phyloP scores from a whole-genome alignment of 2,797 vertebrate genomes.

The Sebastes paucispinis region DNA sequence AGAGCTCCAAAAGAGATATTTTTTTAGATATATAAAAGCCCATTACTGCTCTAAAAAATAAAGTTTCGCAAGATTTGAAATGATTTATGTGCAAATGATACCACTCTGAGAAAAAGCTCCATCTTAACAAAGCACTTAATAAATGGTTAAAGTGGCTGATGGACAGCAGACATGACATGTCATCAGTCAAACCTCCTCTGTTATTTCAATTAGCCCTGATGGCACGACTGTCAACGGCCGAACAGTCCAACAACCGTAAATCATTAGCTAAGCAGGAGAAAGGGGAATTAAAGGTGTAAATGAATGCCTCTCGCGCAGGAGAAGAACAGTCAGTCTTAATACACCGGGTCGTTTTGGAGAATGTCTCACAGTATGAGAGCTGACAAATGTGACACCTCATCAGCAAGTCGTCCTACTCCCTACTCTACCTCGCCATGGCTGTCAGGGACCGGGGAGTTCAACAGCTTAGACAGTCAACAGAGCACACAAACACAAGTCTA shows the following conservation, averaged over 20 bases:
- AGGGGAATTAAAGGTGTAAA: conserved; percentile 7
- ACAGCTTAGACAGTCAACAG: neutral
- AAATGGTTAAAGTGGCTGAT: conserved; percentile 1
- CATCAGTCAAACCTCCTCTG: conserved; percentile 12
- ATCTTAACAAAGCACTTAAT: neutral
- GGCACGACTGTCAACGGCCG: neutral
- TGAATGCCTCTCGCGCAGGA: neutral
- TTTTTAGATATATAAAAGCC: too few relatives aligned
- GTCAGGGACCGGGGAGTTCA: conserved; percentile 6
- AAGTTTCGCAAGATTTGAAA: neutral
- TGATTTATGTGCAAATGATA: neutral
- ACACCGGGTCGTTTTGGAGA: conserved; percentile 25
- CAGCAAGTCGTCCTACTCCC: conserved; percentile 25
- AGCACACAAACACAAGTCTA: neutral
- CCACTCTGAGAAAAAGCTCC: neutral
- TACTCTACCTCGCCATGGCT: neutral
- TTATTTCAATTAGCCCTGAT: neutral
- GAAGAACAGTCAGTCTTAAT: conserved; percentile 14
- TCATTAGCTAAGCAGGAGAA: conserved; percentile 1
- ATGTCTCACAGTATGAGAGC: conserved; percentile 1
- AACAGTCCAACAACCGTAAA: neutral
- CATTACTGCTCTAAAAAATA: too few relatives aligned
- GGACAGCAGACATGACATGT: conserved; percentile 2
- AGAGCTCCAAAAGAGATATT: too few relatives aligned
- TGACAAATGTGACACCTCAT: conserved; percentile 47